Base-by-base conservation (phyloP, 2,888 invertebrate genomes). In the Ophonus ardosiacus region DNA sequence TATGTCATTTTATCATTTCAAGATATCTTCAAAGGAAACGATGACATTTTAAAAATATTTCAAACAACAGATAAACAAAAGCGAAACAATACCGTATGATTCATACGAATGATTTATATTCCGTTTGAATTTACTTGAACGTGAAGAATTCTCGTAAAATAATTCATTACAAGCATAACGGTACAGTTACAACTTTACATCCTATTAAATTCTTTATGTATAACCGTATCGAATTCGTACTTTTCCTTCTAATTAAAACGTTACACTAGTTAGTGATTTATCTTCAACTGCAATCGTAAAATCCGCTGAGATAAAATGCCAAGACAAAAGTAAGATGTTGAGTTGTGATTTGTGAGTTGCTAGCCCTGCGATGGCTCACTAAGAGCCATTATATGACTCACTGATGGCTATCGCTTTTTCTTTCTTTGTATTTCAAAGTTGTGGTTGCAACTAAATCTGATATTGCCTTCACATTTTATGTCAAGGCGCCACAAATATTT, bases 391-490 rank as follows among this genome's bases (percentile, higher is more conserved):
- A 13, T 24, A 68, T 68, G 68, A 68, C 68, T 68, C 68, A 68
- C 15, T 31, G 68, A 68, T 68, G 17, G 40, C 15, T 7, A 68
- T 68, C 68, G 18, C 24, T 63, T 31, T 31, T 31, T 31, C 31
- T 31, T 31, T 31, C 68, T 40, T 13, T 68, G 31, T 15, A 74
- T 43, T 74, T 74, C 51, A 74, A 74, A 74, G 71, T 43, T 74
- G 43, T 43, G 17, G 71, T 74, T 74, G 71, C 40, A 74, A 51
- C 13, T 74, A 74, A 43, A 74, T 74, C 71, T 40, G 51, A 43
- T 74, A 17, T 61, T 15, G 7, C 79, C 79, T 79, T 79, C 79
- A 38, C 61, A 79, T 79, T 79, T 79, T 24, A 79, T 79, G 79
- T 79, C 79, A 79, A 79, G 79, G 79, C 59, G 24, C 38, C 13